These are phyloP conservation scores for Sialis fuliginosa DNA, from an alignment of 2,888 invertebrate genomes.

Conservation along the genomic window DNA sequence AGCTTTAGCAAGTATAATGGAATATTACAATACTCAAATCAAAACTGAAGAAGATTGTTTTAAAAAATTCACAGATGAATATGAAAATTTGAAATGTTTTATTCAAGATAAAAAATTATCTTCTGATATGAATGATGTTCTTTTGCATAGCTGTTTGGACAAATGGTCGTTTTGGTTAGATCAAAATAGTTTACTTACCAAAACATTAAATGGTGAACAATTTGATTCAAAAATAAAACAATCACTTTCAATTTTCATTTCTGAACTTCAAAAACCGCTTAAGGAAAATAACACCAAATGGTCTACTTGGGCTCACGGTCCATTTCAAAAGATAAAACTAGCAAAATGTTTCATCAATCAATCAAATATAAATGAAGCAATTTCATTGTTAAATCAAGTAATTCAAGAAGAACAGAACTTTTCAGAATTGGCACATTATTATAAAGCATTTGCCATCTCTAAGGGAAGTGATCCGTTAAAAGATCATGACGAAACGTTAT, in stretches of 20 bases:
- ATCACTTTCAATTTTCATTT: not conserved
- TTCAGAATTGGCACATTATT: slow-evolving; percentile 15
- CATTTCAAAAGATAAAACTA: slow-evolving; percentile 11
- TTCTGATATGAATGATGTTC: slow-evolving; percentile 10
- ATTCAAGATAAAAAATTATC: slow-evolving; percentile 5
- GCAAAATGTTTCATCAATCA: slow-evolving; percentile 8
- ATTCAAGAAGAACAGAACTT: slow-evolving; percentile 14
- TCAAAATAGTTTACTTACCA: slow-evolving; percentile 7
- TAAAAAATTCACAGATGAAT: slow-evolving; percentile 10
- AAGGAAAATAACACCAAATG: not conserved
- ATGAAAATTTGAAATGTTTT: slow-evolving; percentile 7
- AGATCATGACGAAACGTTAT: not conserved
- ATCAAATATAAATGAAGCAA: slow-evolving; percentile 9
- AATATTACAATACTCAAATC: slow-evolving; percentile 12
- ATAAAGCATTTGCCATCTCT: slow-evolving; percentile 13
- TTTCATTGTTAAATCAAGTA: slow-evolving; percentile 12
- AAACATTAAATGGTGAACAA: not conserved
- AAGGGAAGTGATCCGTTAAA: not conserved
- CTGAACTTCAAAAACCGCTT: slow-evolving; percentile 1
- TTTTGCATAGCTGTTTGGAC: slow-evolving; percentile 11
- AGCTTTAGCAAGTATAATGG: slow-evolving; percentile 12
- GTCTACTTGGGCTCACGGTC: slow-evolving; percentile 6
- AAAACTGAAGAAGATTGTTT: slow-evolving; percentile 12
- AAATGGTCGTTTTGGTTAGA: slow-evolving; percentile 16
- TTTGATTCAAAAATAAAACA: not conserved